Percentiles rank a stretch among this genome's conserved stretches.
These are phyloP conservation scores for Jacana jacana DNA, from an alignment of 2,113 vertebrate genomes.

Conservation along the genomic window DNA sequence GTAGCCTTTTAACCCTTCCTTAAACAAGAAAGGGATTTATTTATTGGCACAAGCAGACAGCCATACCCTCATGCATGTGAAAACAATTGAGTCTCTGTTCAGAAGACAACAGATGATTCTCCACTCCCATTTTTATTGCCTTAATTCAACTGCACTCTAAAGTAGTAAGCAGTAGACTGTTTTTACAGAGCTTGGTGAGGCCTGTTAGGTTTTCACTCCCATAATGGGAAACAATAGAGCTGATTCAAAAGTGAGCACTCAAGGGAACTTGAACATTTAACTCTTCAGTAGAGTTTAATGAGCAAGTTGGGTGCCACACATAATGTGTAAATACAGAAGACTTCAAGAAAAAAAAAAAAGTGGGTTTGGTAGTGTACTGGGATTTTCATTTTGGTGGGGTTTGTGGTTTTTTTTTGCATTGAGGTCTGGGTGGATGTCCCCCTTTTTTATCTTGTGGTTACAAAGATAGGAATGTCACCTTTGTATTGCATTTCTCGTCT, in stretches of 20 bases:
- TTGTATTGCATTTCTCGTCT: not conserved
- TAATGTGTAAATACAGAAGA: not conserved
- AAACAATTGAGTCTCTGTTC: not conserved
- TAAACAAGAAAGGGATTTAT: not conserved
- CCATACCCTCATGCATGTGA: not conserved
- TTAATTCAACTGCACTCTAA: not conserved
- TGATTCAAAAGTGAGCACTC: not conserved
- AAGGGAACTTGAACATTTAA: not conserved
- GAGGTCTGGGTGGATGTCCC: not conserved
- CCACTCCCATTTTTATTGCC: not conserved
- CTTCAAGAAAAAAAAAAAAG: not conserved
- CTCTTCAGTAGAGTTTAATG: not conserved
- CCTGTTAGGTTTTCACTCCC: not conserved
- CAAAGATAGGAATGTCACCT: not conserved
- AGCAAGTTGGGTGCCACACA: not conserved
- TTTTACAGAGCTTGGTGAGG: not conserved
- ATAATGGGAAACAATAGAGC: not conserved
- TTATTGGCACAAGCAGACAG: not conserved
- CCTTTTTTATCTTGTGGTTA: not conserved
- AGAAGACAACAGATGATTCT: not conserved
- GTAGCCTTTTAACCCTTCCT: conserved; percentile 30
- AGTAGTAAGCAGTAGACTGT: not conserved
- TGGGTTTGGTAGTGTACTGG: not conserved
- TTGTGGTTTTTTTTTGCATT: not conserved
- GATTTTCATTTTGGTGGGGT: not conserved